A percentile compares a stretch with the other conserved stretches of the same genome.
phyloP scores from a whole-genome alignment of 2,888 invertebrate species.

The Germaria angustata region DNA sequence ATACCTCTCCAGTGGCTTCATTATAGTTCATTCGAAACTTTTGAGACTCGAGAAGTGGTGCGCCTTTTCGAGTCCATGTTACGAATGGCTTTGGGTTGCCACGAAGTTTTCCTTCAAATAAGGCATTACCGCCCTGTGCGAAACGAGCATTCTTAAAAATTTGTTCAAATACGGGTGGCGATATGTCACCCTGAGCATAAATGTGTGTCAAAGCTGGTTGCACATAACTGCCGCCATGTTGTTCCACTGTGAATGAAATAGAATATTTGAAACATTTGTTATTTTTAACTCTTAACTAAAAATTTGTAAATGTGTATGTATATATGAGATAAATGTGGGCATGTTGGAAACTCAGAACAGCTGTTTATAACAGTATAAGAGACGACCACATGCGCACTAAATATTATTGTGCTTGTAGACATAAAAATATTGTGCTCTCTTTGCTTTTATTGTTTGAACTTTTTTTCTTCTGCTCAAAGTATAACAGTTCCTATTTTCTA shows the following conservation, averaged over 20 bases:
- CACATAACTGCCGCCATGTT: constrained; percentile 76
- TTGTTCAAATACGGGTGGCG: constrained; percentile 97
- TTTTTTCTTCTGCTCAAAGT: not conserved
- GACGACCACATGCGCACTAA: constrained; percentile 22
- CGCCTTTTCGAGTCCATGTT: constrained; percentile 93
- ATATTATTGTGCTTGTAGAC: not conserved
- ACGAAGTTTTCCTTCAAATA: constrained; percentile 94
- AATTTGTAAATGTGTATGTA: too few relatives aligned
- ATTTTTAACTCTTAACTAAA: not conserved
- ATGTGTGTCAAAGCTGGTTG: constrained; percentile 79
- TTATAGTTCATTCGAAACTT: constrained; percentile 96
- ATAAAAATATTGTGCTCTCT: not conserved
- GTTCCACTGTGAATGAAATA: constrained; percentile 72
- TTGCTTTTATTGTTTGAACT: not conserved
- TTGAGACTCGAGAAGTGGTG: constrained; percentile 89
- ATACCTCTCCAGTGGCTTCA: constrained; percentile 93
- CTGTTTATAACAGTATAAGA: not conserved
- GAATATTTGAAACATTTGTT: not conserved
- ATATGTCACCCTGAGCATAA: constrained; percentile 87
- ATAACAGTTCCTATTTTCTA: constrained; percentile 14
- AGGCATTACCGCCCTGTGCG: constrained; percentile 95
- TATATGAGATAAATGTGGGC: not conserved
- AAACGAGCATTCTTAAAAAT: constrained; percentile 96
- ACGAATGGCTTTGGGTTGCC: constrained; percentile 96
- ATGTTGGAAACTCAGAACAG: not conserved